A percentile compares a stretch with the other conserved stretches of the same genome.
Conservation (phyloP, 1,140 invertebrate species). For the Drosophila littoralis region DNA sequence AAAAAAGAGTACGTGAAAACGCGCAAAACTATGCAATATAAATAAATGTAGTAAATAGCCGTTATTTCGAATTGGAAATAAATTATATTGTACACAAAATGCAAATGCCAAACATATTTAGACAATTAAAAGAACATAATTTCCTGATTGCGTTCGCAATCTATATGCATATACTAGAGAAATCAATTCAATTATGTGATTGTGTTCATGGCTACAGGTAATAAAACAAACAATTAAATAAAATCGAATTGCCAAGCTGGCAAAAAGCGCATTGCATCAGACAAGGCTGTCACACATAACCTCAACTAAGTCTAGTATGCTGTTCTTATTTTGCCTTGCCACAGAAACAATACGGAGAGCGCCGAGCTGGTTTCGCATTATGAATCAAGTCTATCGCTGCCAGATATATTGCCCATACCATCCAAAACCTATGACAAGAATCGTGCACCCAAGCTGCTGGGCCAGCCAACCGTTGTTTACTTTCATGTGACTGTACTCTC, state of each 20-base stretch:
- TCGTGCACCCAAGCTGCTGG: conserved; percentile 92
- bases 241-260: conserved; percentile 10
- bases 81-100: no score
- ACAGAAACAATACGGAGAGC: conserved; percentile 82
- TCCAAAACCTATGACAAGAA: conserved; percentile 95
- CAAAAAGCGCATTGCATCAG: conserved; percentile 62
- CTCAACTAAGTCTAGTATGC: not conserved
- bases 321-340: not conserved
- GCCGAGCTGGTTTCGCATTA: conserved; percentile 82
- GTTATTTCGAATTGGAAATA: conserved; percentile 21
- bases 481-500: conserved; percentile 95
- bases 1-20: conserved; percentile 55
- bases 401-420: conserved; percentile 93
- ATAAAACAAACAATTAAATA: conserved; percentile 14
- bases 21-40: conserved; percentile 47
- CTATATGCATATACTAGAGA: conserved; percentile 73
- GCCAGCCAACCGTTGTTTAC: conserved; percentile 93
- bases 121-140: conserved; percentile 62
- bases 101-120: conserved; percentile 54
- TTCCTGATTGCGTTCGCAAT: conserved; percentile 67
- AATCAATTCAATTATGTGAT: conserved; percentile 81
- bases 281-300: conserved; percentile 27
- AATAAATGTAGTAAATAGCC: conserved; percentile 33
- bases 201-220: conserved; percentile 84
- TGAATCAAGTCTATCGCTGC: conserved; percentile 89